These are phyloP conservation scores for Jaculus jaculus DNA, from an alignment of 2,113 vertebrate species.

Conservation along the genomic window DNA sequence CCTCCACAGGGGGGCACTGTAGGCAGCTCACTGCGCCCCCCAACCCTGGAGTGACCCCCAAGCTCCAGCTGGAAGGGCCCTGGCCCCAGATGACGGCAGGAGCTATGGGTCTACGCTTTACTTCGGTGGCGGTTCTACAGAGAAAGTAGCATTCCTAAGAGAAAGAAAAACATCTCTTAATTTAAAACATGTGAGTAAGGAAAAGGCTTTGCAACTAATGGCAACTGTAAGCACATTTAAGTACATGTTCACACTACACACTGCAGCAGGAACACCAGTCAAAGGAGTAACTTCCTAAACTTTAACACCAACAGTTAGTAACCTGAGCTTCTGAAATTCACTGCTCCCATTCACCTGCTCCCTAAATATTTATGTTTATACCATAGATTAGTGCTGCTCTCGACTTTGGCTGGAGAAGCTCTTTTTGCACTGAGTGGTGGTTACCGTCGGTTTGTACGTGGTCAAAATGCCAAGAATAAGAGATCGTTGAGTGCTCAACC, in stretches of 20 bases:
- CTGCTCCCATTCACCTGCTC: background rate
- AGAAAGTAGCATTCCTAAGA: no score
- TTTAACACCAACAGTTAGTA: background rate
- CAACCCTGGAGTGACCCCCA: no score
- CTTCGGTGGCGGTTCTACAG: background rate
- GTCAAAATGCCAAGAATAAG: no score
- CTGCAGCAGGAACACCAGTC: background rate
- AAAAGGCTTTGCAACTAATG: background rate
- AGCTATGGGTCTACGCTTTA: background rate
- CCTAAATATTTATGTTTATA: no score
- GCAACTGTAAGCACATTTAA: background rate
- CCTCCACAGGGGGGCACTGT: no score
- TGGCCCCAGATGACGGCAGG: background rate
- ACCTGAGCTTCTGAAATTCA: slow-evolving; percentile 31
- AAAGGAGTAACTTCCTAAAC: slow-evolving; percentile 3
- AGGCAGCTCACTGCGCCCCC: no score
- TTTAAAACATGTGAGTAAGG: background rate
- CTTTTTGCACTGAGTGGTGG: no score
- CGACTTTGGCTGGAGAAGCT: no score
- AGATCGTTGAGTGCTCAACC: no score
- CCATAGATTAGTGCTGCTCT: no score
- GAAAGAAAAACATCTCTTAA: background rate
- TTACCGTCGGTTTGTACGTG: no score
- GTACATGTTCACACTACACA: background rate
- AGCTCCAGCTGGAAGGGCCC: background rate